Evolutionary conservation across 1,140 invertebrate species (phyloP), one percentile per base, ranked within the genome.

Genomic region (Drosophila orena): DNA sequence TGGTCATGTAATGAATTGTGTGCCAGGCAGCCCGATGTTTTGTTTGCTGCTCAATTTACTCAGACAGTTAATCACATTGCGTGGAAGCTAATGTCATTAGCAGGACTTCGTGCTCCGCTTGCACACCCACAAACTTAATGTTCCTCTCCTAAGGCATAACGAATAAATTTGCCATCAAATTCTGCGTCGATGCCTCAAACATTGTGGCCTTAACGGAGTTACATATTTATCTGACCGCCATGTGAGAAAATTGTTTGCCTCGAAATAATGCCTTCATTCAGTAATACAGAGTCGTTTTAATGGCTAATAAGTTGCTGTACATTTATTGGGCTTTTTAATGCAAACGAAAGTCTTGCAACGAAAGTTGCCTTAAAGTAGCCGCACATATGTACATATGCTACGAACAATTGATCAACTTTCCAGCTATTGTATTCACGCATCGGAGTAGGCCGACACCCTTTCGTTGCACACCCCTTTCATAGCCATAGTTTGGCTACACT

Each of bases 1-100:
- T 61, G 55, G 69, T 40, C 61, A 43, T 64, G 61, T 77, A 85
- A 85, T 80, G 66, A 77, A 84, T 85, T 77, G 72, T 69, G 65
- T 73, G 77, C 53, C 72, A 50, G 42, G 44, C 44, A 35, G 42
- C 43, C 52, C 64, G 47, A 73, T 75, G 70, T 75, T 66, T 74
- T 59, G 68, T 56, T 78, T 44, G 59, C 56, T 69, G 37, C 62
- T 60, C 54, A 75, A 84, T 83, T 79, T 70, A 40, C 46, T 53
- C 46, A 66, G 56, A 61, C 59, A 76, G 54, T 79, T 79, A 70
- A 79, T 59, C 76, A 79, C 62, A 49, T 64, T 56, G 55, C 74
- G 70, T 74, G 58, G 62, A 74, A 74, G 68, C 69, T 59, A 72
- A 72, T 52, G 55, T 52, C 47, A 72, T 72, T 72, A 72, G 55